phyloP scores from a whole-genome alignment of 2,888 invertebrate species.

The Agrochola macilenta region DNA sequence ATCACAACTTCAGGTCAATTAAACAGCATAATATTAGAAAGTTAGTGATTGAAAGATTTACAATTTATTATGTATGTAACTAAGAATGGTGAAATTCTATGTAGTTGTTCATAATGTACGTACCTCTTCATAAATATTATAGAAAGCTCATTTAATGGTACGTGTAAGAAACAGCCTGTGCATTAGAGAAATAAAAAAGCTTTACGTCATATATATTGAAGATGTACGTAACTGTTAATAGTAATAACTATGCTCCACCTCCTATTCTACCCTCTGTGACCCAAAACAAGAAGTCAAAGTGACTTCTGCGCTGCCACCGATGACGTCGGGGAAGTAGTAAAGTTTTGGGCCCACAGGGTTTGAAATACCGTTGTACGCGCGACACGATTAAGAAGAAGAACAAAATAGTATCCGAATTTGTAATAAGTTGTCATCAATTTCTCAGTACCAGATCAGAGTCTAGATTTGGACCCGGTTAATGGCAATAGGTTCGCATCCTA shows the following conservation, averaged over 20 bases:
- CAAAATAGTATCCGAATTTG: background rate
- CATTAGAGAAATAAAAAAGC: background rate
- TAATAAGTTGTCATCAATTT: background rate
- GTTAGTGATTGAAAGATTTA: constrained; percentile 5
- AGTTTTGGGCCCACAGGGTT: background rate
- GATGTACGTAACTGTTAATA: background rate
- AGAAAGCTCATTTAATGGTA: constrained; percentile 31
- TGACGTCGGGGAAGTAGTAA: background rate
- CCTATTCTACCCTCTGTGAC: background rate
- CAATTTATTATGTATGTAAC: background rate
- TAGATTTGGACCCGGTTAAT: background rate
- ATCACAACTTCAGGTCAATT: background rate
- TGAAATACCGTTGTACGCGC: background rate
- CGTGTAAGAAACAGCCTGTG: background rate
- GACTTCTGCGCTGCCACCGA: background rate
- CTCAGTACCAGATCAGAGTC: background rate
- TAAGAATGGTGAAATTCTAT: constrained; percentile 2
- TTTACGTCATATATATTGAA: background rate
- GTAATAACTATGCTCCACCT: background rate
- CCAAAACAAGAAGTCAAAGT: background rate
- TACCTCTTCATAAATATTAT: constrained; percentile 10
- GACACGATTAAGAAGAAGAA: background rate
- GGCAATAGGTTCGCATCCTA: background rate
- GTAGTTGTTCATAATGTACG: background rate
- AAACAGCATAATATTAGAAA: constrained; percentile 34